A percentile compares a stretch with the other conserved stretches of the same genome.
Evolutionary conservation across 1,140 invertebrate genomes (phyloP).

Genomic region (Atta texana): DNA sequence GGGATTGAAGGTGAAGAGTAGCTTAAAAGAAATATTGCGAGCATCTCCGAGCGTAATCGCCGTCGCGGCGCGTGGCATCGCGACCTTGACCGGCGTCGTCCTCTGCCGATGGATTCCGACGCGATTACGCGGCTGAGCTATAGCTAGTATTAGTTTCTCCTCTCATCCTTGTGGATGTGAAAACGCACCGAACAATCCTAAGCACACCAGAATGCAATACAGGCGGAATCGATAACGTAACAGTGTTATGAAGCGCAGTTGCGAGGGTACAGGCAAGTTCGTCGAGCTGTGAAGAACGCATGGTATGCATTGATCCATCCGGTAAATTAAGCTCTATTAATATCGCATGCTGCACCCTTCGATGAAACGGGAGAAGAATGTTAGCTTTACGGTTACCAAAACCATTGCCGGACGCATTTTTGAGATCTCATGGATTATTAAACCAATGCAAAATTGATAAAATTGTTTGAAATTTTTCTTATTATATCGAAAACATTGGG

Average conservation of each 20-base stretch:
- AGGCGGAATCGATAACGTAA: slow-evolving; percentile 47
- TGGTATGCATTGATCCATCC: slow-evolving; percentile 56
- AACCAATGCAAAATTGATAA: not conserved
- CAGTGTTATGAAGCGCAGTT: slow-evolving; percentile 39
- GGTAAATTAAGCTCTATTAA: slow-evolving; percentile 61
- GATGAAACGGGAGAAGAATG: slow-evolving; percentile 2
- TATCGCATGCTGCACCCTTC: slow-evolving; percentile 29
- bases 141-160: slow-evolving; percentile 22
- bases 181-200: slow-evolving; percentile 34
- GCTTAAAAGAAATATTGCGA: slow-evolving; percentile 16
- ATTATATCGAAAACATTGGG: not conserved
- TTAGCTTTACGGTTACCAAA: not conserved
- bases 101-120: slow-evolving; percentile 35
- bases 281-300: slow-evolving; percentile 40
- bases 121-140: slow-evolving; percentile 33
- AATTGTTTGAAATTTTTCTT: not conserved
- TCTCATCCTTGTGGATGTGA: slow-evolving; percentile 29
- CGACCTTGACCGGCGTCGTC: slow-evolving; percentile 51
- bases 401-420: not conserved
- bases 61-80: slow-evolving; percentile 19
- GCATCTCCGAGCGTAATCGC: slow-evolving; percentile 20
- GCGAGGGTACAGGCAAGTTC: slow-evolving; percentile 30
- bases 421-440: not conserved
- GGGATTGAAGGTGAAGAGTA: not conserved
- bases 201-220: slow-evolving; percentile 31